Evolutionary conservation across 2,888 invertebrate genomes (phyloP), one percentile per base, ranked within the genome.

Genomic region (Drosophila pseudotalamancana): DNA sequence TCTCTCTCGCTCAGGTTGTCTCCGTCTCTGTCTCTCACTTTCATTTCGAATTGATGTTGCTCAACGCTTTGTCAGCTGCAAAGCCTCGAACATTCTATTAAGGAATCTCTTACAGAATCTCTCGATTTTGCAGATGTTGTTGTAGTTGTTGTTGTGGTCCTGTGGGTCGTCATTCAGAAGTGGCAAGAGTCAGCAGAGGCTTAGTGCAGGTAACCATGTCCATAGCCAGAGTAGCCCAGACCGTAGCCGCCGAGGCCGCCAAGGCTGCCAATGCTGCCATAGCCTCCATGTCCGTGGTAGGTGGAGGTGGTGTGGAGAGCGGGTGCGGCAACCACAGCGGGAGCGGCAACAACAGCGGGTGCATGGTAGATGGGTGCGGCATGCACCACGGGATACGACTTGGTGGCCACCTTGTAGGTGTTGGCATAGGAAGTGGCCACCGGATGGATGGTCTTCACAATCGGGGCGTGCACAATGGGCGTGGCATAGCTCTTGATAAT

Each of bases 371-470:
- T 55, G 43, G 83, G 79, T 29, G 81, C 73, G 35, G 89, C 77
- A 56, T 90, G 89, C 6, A 90, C 90, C 57, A 87, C 90, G 40
- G 78, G 92, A 72, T 68, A 81, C 23, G 80, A 79, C 67, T 90
- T 89, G 40, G 90, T 88, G 48, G 91, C 89, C 5, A 91, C 88
- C 74, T 91, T 91, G 57, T 90, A 90, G 57, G 90, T 90, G 67
- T 91, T 91, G 71, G 91, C 91, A 55, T 91, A 91, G 3, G 91
- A 91, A 1, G 91, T 91, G 61, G 91, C 90, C 35, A 90, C 72
- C 2, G 90, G 90, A 34, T 89, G 89, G 53, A 84, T 78, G 59
- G 85, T 70, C 77, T 89, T 88, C 43, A 89, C 86, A 31, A 88
- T 70, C 14, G 90, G 89, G 3, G 88, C 89, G 8, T 88, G 83